Evolutionary conservation across 2,888 invertebrate species (phyloP).

Genomic region (Drosophila percnosoma): DNA sequence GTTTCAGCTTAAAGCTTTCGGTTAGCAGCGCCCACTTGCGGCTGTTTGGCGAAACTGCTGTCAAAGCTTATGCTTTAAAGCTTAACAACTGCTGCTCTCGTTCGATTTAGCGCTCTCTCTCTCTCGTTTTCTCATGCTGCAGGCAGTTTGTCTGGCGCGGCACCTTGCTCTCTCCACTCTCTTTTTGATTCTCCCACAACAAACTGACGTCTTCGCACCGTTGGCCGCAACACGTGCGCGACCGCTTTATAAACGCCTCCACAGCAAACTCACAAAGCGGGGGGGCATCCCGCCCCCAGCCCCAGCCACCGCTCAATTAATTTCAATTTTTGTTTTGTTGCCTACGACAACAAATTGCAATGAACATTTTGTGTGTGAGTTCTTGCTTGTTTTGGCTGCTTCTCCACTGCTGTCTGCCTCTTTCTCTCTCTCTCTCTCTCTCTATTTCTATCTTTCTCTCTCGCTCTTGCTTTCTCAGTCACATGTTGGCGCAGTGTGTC

Average conservation of each 20-base stretch:
- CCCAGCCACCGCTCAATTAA: constrained; percentile 50
- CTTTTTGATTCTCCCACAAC: neutral
- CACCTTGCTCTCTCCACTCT: constrained; percentile 1
- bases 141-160: constrained; percentile 68
- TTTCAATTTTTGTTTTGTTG: constrained; percentile 57
- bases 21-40: constrained; percentile 48
- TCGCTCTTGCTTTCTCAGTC: constrained; percentile 41
- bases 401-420: constrained; percentile 9
- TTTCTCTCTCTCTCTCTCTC: neutral
- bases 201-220: constrained; percentile 23
- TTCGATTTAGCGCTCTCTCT: neutral
- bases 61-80: constrained; percentile 52
- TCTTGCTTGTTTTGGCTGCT: constrained; percentile 37
- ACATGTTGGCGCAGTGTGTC: constrained; percentile 73
- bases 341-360: constrained; percentile 68
- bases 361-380: constrained; percentile 38
- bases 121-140: constrained; percentile 34
- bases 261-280: constrained; percentile 3
- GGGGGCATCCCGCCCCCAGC: neutral
- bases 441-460: neutral
- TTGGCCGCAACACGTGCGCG: constrained; percentile 67
- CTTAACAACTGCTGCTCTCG: constrained; percentile 28
- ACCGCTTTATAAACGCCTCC: constrained; percentile 36
- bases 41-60: constrained; percentile 5
- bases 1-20: constrained; percentile 43